Evolutionary conservation across 2,113 vertebrate species (phyloP), one percentile per base, ranked within the genome.

Genomic region (Channa argus): DNA sequence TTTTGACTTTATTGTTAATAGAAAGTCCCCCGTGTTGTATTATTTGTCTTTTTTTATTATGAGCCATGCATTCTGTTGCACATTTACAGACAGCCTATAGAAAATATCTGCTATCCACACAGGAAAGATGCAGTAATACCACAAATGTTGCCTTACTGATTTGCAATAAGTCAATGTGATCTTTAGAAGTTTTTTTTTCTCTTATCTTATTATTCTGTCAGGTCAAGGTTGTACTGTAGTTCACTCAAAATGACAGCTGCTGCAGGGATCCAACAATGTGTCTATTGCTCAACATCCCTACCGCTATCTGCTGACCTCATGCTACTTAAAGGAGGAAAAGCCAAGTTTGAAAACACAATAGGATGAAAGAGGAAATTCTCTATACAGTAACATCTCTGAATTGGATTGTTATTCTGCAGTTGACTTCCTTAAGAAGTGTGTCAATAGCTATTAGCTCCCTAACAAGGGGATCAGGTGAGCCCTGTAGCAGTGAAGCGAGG

Each of bases 191-290:
- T 43, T 72, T 46, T 64, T 45, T 33, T 46, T 71, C 56, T 55
- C 39, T 50, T 37, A 56, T 86, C 59, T 46, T 67, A 60, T 77
- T 79, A 50, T 71, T 73, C 58, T 74, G 58, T 67, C 67, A 1
- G 47, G 55, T 68, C 73, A 80, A 77, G 72, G 82, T 77, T 78
- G 65, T 78, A 45, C 77, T 78, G 65, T 78, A 45, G 61, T 67
- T 91, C 80, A 84, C 83, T 83, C 71, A 90, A 71, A 88, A 72
- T 84, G 79, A 89, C 90, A 91, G 84, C 85, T 77, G 79, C 90
- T 74, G 79, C 39, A 12, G 65, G 76, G 63, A 51, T 65, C 82
- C 74, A 74, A 84, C 83, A 79, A 76, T 71, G 79, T 80, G 82
- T 85, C 71, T 83, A 71, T 84, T 85, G 80, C 82, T 85, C 81